Conservation (phyloP, 2,113 vertebrate genomes). For the Microtus oregoni region DNA sequence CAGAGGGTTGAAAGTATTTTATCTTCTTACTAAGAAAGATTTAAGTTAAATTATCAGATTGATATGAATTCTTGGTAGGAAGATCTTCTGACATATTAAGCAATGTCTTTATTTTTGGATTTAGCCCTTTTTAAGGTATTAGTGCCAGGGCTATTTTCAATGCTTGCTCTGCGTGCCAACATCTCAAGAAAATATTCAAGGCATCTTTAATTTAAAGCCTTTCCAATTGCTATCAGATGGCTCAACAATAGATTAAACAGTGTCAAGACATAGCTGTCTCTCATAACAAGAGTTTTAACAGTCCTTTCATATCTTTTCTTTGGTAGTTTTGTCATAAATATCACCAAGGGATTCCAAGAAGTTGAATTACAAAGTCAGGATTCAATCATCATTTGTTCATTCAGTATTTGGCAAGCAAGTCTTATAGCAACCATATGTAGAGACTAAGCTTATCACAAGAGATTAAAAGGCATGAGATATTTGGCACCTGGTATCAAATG, state of each 20-base stretch:
- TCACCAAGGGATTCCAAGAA: neutral
- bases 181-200: conserved; percentile 64
- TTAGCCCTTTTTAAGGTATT: conserved; percentile 51
- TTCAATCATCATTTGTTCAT: neutral
- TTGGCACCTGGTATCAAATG: neutral
- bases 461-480: neutral
- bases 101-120: conserved; percentile 52
- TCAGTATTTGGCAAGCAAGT: neutral
- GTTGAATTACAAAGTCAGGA: conserved; percentile 19
- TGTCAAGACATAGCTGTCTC: conserved; percentile 12
- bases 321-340: conserved; percentile 55
- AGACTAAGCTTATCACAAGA: neutral
- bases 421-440: neutral
- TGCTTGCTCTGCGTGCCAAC: neutral
- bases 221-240: conserved; percentile 52
- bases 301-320: conserved; percentile 46
- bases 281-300: conserved; percentile 49
- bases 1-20: conserved; percentile 20
- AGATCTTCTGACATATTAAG: conserved; percentile 58
- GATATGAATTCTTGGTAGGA: conserved; percentile 50
- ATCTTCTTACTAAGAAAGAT: conserved; percentile 14
- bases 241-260: conserved; percentile 42
- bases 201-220: conserved; percentile 66
- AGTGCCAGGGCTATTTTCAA: conserved; percentile 59
- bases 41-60: conserved; percentile 48